Percentiles rank a stretch among this genome's conserved stretches.
Conservation (phyloP, 1,140 invertebrate genomes). For the Lucilia cuprina region DNA sequence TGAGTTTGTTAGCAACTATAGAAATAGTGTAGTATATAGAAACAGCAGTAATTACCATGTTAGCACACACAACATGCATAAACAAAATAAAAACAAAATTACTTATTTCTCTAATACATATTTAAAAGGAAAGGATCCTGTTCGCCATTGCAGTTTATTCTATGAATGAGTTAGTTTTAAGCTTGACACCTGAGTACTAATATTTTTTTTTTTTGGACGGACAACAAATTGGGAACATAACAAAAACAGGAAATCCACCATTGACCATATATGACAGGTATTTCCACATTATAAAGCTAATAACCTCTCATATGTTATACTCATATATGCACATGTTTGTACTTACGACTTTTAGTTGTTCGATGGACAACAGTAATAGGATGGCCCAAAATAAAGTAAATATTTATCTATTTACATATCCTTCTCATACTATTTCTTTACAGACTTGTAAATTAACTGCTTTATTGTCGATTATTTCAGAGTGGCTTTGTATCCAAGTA, state of each 20-base stretch:
- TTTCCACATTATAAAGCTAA: slow-evolving; percentile 29
- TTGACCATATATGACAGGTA: slow-evolving; percentile 26
- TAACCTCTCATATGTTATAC: slow-evolving; percentile 6
- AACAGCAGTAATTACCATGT: background rate
- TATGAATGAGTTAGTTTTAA: background rate
- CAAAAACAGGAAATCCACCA: slow-evolving; percentile 1
- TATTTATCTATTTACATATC: too few relatives aligned
- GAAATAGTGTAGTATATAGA: background rate
- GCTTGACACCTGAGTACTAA: background rate
- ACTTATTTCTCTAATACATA: background rate
- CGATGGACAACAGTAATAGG: too few relatives aligned
- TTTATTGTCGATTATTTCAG: too few relatives aligned
- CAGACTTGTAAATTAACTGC: too few relatives aligned
- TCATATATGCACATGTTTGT: background rate
- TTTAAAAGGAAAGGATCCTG: too few relatives aligned
- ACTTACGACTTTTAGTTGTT: too few relatives aligned
- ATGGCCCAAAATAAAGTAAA: too few relatives aligned
- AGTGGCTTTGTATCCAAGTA: too few relatives aligned
- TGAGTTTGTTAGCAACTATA: background rate
- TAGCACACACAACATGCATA: background rate
- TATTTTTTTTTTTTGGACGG: background rate
- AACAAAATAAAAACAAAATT: background rate
- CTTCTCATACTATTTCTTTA: too few relatives aligned
- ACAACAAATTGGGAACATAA: background rate
- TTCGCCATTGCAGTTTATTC: too few relatives aligned